Conservation (phyloP, 2,113 vertebrate genomes). For the Saguinus imperator region DNA sequence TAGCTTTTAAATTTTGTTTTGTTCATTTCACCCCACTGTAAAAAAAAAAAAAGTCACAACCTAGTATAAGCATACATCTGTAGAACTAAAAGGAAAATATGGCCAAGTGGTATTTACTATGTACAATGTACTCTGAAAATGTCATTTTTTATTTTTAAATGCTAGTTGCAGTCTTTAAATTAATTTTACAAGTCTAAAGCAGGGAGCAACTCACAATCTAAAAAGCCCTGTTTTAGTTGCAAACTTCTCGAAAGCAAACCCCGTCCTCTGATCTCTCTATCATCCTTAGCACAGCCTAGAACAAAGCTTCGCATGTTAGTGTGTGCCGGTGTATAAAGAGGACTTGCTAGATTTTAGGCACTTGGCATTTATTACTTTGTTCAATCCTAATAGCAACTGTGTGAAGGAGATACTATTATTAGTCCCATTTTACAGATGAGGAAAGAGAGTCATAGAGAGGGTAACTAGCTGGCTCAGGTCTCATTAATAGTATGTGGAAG, state of each 20-base stretch:
- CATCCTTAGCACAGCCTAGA: not conserved
- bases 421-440: not conserved
- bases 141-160: constrained; percentile 13
- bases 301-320: rapidly evolving
- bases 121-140: not conserved
- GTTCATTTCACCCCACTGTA: not conserved
- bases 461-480: rapidly evolving
- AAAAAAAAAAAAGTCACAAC: not conserved
- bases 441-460: not conserved
- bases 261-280: not conserved
- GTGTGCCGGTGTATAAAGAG: not conserved
- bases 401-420: not conserved
- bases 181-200: not conserved
- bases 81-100: constrained; percentile 35
- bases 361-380: not conserved
- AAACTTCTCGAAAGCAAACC: not conserved
- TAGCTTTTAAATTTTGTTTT: constrained; percentile 49
- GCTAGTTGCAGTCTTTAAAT: not conserved
- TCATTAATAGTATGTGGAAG: rapidly evolving
- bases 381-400: not conserved
- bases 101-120: constrained; percentile 6
- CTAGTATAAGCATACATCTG: not conserved
- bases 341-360: no score
- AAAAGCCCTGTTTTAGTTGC: not conserved
- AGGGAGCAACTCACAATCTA: not conserved